Percentiles rank a stretch among this genome's conserved stretches.
Evolutionary conservation across 1,140 invertebrate species (phyloP).

Genomic region (Sminthurides bifidus): DNA sequence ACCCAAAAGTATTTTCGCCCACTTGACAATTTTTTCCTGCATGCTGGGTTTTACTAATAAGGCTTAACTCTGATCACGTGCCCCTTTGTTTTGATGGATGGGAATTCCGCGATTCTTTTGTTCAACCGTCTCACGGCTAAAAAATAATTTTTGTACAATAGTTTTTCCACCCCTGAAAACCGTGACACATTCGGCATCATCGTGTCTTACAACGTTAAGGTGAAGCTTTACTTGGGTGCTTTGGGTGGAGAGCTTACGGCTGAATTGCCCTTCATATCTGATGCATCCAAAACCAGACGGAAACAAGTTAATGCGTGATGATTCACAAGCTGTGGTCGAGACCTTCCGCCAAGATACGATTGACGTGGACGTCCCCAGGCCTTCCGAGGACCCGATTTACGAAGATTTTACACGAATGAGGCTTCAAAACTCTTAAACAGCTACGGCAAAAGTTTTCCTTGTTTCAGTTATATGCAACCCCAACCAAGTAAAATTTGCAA

Average conservation of each 20-base stretch:
- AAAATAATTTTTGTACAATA: slow-evolving; percentile 34
- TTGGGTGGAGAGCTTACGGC: slow-evolving; percentile 85
- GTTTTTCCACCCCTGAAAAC: slow-evolving; percentile 63
- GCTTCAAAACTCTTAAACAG: slow-evolving; percentile 12
- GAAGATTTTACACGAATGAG: slow-evolving; percentile 22
- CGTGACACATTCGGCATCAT: slow-evolving; percentile 79
- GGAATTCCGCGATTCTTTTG: too few species aligned
- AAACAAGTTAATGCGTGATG: slow-evolving; percentile 30
- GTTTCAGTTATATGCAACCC: too few species aligned
- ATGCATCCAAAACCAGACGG: slow-evolving; percentile 73
- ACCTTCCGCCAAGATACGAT: slow-evolving; percentile 35
- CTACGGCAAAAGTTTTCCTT: too few species aligned
- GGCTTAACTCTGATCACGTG: too few species aligned
- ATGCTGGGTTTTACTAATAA: too few species aligned
- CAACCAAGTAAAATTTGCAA: too few species aligned
- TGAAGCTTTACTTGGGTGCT: slow-evolving; percentile 47
- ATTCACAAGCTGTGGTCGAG: slow-evolving; percentile 34
- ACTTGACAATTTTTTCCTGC: background rate
- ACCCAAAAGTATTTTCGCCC: slow-evolving; percentile 4
- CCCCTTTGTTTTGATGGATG: too few species aligned
- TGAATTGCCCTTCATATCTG: slow-evolving; percentile 90
- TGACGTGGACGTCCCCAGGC: slow-evolving; percentile 20
- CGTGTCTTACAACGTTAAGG: slow-evolving; percentile 77
- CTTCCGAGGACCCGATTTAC: slow-evolving; percentile 17
- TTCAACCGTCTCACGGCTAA: background rate